Percentiles rank a stretch among this genome's conserved stretches.
These are phyloP conservation scores for Ctena decussata DNA, from an alignment of 2,888 invertebrate genomes.

Conservation along the genomic window DNA sequence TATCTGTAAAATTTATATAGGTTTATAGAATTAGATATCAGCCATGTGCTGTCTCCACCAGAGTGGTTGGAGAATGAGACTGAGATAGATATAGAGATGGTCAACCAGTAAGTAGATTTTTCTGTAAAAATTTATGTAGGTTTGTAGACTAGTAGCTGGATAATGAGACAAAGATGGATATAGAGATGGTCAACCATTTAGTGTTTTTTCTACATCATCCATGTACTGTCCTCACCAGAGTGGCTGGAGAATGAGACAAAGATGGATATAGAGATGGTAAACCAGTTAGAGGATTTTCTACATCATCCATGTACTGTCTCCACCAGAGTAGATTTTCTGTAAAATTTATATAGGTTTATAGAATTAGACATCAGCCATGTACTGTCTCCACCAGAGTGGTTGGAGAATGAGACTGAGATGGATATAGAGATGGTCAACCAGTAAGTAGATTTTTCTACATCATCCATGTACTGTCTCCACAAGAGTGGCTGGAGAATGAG, in stretches of 20 bases:
- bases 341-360: slow-evolving; percentile 99
- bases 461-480: slow-evolving; percentile 94
- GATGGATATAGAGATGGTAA: slow-evolving; percentile 93
- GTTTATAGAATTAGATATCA: too few species aligned
- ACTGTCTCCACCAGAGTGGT: slow-evolving; percentile 92
- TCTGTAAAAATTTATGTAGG: slow-evolving; percentile 93
- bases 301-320: slow-evolving; percentile 95
- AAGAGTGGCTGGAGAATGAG: slow-evolving; percentile 97
- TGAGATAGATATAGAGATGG: slow-evolving; percentile 94
- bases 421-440: slow-evolving; percentile 91
- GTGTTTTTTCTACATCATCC: slow-evolving; percentile 94
- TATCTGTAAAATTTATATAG: too few species aligned
- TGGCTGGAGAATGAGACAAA: slow-evolving; percentile 99
- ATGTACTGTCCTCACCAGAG: slow-evolving; percentile 93
- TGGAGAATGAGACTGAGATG: slow-evolving; percentile 98
- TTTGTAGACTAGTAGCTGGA: slow-evolving; percentile 96
- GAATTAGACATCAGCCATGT: slow-evolving; percentile 88
- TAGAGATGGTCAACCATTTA: slow-evolving; percentile 89
- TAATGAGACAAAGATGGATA: slow-evolving; percentile 99
- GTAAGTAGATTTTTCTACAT: slow-evolving; percentile 92
- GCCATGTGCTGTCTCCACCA: slow-evolving; percentile 93
- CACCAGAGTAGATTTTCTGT: slow-evolving; percentile 96
- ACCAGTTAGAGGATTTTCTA: slow-evolving; percentile 92
- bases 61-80: slow-evolving; percentile 99
- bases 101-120: slow-evolving; percentile 88